Evolutionary conservation across 2,888 invertebrate genomes (phyloP).

Genomic region (Lithosia quadra): DNA sequence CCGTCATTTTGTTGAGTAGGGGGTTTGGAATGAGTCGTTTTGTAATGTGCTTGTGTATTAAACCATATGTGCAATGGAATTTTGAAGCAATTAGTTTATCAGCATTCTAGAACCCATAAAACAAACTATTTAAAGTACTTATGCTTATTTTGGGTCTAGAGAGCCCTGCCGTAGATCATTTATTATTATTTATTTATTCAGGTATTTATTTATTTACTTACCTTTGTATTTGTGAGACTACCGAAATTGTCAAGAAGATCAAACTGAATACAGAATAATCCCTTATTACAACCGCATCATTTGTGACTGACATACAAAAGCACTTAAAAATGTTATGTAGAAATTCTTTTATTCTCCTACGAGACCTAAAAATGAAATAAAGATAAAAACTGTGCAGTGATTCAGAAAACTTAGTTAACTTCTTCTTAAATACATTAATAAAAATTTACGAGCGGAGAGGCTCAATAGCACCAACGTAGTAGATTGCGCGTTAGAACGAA

Average conservation of each 20-base stretch:
- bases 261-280: not conserved
- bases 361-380: not conserved
- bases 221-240: too few species aligned
- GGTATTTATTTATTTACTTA: too few species aligned
- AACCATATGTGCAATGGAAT: not conserved
- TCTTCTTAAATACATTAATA: conserved; percentile 40
- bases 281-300: not conserved
- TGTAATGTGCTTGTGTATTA: not conserved
- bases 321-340: not conserved
- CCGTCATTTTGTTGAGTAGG: conserved; percentile 20
- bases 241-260: too few species aligned
- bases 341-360: not conserved
- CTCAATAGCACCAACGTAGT: conserved; percentile 43
- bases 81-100: not conserved
- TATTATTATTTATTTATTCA: too few species aligned
- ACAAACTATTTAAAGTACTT: too few species aligned
- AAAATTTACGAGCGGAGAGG: conserved; percentile 41
- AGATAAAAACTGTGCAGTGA: not conserved
- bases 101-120: too few species aligned
- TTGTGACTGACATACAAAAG: not conserved
- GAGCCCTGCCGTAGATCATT: too few species aligned
- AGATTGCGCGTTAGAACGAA: conserved; percentile 69
- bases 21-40: not conserved
- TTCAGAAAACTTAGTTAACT: conserved; percentile 29
- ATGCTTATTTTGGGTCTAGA: too few species aligned